Percentiles rank a stretch among this genome's conserved stretches.
Conservation (phyloP, 2,888 invertebrate species). For the Chymomyza fuscimana region DNA sequence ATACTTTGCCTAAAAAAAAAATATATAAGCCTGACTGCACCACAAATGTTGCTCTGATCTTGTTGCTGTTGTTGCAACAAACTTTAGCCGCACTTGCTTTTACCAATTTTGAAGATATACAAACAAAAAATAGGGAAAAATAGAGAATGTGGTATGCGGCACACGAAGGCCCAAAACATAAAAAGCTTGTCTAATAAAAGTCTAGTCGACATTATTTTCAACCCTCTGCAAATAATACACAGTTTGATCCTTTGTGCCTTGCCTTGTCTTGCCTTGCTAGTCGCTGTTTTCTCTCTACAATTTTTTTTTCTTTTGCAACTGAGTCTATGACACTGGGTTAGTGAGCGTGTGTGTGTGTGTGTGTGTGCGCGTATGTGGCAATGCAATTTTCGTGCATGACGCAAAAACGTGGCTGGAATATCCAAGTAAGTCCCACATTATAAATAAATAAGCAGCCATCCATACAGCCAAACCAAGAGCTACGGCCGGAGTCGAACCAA, state of each 20-base stretch:
- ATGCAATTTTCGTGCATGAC: constrained; percentile 75
- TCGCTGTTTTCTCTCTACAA: background rate
- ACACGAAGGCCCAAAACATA: constrained; percentile 27
- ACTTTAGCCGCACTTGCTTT: constrained; percentile 44
- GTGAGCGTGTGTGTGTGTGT: constrained; percentile 18
- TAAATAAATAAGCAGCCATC: constrained; percentile 67
- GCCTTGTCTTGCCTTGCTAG: constrained; percentile 32
- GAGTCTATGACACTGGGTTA: background rate
- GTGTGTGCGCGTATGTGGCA: constrained; percentile 44
- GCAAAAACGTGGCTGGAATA: constrained; percentile 71
- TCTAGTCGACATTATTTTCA: constrained; percentile 74
- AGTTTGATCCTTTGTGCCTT: constrained; percentile 63
- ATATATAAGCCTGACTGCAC: too few relatives aligned
- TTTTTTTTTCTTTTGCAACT: constrained; percentile 16
- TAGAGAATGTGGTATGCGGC: constrained; percentile 6
- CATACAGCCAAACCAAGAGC: constrained; percentile 7
- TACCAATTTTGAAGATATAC: constrained; percentile 51
- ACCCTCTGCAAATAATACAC: constrained; percentile 71
- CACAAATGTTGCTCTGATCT: background rate
- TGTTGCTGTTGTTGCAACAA: constrained; percentile 22
- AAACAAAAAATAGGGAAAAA: constrained; percentile 9
- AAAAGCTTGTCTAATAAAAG: constrained; percentile 74
- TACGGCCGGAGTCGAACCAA: constrained; percentile 15
- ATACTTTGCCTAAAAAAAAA: too few relatives aligned
- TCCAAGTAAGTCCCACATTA: constrained; percentile 71